Evolutionary conservation across 2,888 invertebrate species (phyloP).

Genomic region (Iphiclides podalirius): DNA sequence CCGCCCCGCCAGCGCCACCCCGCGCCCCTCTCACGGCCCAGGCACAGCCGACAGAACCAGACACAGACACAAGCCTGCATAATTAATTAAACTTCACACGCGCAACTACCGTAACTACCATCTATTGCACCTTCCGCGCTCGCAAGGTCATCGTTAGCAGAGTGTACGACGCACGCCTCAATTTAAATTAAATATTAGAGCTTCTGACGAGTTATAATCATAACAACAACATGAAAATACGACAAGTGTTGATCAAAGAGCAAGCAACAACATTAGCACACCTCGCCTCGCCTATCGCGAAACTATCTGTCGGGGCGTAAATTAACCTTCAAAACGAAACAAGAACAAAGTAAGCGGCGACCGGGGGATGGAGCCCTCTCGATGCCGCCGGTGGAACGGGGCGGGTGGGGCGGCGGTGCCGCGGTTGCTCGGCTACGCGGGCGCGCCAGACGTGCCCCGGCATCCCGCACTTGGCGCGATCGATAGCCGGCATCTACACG

Average conservation of each 20-base stretch:
- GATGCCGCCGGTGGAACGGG: conserved; percentile 34
- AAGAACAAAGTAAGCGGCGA: conserved; percentile 69
- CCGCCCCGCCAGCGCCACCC: conserved; percentile 25
- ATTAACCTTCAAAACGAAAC: conserved; percentile 78
- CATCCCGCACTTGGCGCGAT: conserved; percentile 70
- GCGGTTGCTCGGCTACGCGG: conserved; percentile 53
- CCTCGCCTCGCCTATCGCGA: conserved; percentile 6
- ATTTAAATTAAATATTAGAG: too few species aligned
- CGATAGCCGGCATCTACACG: conserved; percentile 69
- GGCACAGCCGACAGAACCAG: conserved; percentile 36
- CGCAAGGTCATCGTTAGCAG: conserved; percentile 58
- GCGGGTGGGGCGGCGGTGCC: conserved; percentile 38
- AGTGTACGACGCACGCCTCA: too few species aligned
- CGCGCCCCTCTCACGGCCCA: conserved; percentile 26
- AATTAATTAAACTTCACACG: conserved; percentile 70
- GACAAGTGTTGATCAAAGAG: too few species aligned
- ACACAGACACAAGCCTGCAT: conserved; percentile 72
- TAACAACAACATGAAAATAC: too few species aligned
- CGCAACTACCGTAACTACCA: conserved; percentile 30
- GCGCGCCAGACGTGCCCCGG: conserved; percentile 73
- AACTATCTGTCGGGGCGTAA: conserved; percentile 51
- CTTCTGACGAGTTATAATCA: too few species aligned
- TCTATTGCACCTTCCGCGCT: conserved; percentile 60
- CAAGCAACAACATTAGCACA: too few species aligned
- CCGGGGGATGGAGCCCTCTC: conserved; percentile 63